Evolutionary conservation across 2,113 vertebrate species (phyloP).

Genomic region (Cyanoderma ruficeps): DNA sequence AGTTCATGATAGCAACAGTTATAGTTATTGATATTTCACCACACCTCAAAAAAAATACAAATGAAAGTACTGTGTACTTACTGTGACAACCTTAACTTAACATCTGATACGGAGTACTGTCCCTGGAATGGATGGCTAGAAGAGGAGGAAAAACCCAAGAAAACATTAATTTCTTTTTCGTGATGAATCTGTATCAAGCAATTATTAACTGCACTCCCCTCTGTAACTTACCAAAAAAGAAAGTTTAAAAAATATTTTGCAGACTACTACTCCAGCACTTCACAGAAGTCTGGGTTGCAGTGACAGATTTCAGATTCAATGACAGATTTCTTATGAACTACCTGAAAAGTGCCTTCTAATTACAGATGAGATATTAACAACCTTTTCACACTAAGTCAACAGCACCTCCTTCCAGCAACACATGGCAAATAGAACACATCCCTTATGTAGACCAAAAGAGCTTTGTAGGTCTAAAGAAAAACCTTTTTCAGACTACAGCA

Average conservation of each 20-base stretch:
- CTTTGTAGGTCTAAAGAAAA: background rate
- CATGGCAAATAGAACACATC: background rate
- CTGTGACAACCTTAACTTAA: slow-evolving; percentile 95
- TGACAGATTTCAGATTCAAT: background rate
- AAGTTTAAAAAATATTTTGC: background rate
- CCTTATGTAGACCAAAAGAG: background rate
- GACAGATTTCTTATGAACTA: background rate
- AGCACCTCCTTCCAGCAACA: background rate
- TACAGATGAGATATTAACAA: background rate
- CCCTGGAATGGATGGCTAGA: slow-evolving; percentile 95
- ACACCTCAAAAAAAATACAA: background rate
- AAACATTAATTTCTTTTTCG: background rate
- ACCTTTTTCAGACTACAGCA: background rate
- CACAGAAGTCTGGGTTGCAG: background rate
- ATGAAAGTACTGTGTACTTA: slow-evolving; percentile 76
- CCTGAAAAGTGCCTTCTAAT: background rate
- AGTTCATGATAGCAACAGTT: background rate
- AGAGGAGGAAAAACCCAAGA: background rate
- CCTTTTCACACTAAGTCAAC: background rate
- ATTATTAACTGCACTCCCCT: background rate
- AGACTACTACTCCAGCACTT: background rate
- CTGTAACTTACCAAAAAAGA: background rate
- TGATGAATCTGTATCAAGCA: background rate
- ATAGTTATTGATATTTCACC: background rate
- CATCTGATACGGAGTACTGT: slow-evolving; percentile 93